These are phyloP conservation scores for Poeciliopsis infans DNA, from an alignment of 2,797 vertebrate species.

Conservation along the genomic window DNA sequence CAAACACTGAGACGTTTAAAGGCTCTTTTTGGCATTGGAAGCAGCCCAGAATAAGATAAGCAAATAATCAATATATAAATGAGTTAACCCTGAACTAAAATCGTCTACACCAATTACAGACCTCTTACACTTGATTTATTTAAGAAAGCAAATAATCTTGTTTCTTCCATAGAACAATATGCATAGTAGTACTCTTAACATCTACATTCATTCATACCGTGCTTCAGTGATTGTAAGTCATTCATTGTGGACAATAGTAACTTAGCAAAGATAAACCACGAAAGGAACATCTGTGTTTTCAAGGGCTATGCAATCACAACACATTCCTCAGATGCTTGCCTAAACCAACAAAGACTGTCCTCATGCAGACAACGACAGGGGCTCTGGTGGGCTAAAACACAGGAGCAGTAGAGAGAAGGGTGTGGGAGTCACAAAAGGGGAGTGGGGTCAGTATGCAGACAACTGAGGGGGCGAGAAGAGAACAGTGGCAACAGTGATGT, in stretches of 20 bases:
- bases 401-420: constrained; percentile 36
- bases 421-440: constrained; percentile 49
- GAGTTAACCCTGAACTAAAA: not conserved
- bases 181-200: not conserved
- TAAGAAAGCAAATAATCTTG: not conserved
- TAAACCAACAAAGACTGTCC: constrained; percentile 69
- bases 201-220: constrained; percentile 24
- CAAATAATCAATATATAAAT: not conserved
- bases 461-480: constrained; percentile 17
- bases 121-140: not conserved
- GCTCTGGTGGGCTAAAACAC: constrained; percentile 37
- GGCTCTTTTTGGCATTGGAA: not conserved
- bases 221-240: constrained; percentile 16
- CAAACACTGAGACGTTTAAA: not conserved
- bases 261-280: constrained; percentile 43
- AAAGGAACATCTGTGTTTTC: constrained; percentile 67
- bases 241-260: constrained; percentile 34
- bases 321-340: constrained; percentile 77
- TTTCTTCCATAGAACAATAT: not conserved
- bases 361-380: constrained; percentile 52
- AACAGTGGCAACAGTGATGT: not conserved
- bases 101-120: not conserved
- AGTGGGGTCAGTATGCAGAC: constrained; percentile 40
- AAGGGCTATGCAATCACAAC: constrained; percentile 68
- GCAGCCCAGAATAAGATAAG: not conserved